Base-by-base conservation (phyloP, 2,888 invertebrate genomes). In the Phymatocera aterrima region DNA sequence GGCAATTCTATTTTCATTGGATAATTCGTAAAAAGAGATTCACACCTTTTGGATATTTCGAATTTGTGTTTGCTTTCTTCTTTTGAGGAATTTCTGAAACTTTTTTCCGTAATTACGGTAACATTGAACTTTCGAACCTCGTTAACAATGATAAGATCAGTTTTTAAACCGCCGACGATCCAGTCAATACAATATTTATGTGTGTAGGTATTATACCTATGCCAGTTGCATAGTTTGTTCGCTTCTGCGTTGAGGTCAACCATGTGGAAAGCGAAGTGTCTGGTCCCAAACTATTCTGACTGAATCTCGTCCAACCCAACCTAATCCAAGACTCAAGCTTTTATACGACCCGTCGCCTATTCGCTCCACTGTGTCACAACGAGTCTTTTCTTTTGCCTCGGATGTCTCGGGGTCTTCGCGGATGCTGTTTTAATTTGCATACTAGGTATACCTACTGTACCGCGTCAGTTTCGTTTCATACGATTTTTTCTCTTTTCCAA, bases 271-370 rank as follows among this genome's bases (percentile, higher is more conserved):
- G 72, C 72, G 51, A 21, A 51, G 51, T 24, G 46, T 72, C 51
- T 72, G 54, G 18, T 6, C 51, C n/a, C 21, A 34, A 51, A 31
- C 51, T 51, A 37, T 68, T 43, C 68, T 68, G 68, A 68, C 46
- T 46, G 18, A 24, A 40, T n/a, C 68, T 68, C 12, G 68, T 72
- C 51, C 12, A 12, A 72, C 72, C 72, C 72, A 72, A 51, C 54
- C 72, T 72, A 54, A 72, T 72, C 72, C 72, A 31, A 51, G 37
- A 72, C 34, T 72, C 72, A 72, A 72, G 72, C 72, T 72, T 72
- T 72, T 72, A 72, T 21, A 72, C 72, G 72, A 72, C 34, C 72
- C 72, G 72, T 72, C 72, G 72, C 72, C 46, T 72, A 72, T 72
- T 72, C 72, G 72, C 72, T 34, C 51, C 72, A 37, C 72, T 54